Evolutionary conservation across 1,140 invertebrate species (phyloP), one percentile per base, ranked within the genome.

Genomic region (Meteorus sp.): DNA sequence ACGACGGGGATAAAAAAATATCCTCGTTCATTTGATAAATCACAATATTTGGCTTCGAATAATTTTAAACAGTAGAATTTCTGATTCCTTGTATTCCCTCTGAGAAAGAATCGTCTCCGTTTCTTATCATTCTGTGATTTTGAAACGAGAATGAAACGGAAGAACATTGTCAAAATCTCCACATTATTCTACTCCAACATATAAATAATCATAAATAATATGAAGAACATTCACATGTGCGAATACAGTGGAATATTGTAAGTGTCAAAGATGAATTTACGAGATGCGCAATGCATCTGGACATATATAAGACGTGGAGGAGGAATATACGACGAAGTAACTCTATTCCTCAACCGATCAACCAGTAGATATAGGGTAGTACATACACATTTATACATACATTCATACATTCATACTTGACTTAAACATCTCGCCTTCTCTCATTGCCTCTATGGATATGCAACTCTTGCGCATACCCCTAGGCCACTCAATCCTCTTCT

Each of bases 241-340:
- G 35, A 11, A 15, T 27, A 31, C 23, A 15, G 56, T 29, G 43
- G n/a, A n/a, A n/a, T 33, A 39, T 45, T 45, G 39, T 50, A 31
- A 56, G 52, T 63, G 61, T 63, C 61, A 59, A 56, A 59, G 61
- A 59, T 63, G 50, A 63, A 63, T 63, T 63, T 63, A 63, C 61
- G 61, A 59, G 56, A 63, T 59, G 61, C 53, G 54, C 59, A 63
- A 55, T 59, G 61, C 59, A 59, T 63, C 54, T 50, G 58, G 60
- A 62, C 55, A 58, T 37, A 55, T 58, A 48, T 44, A 51, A 47
- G 44, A 54, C 51, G 45, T 25, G 7, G 41, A 29, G 13, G 27
- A 19, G 29, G 43, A 33, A 59, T 17, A 31, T 52, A 56, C 37
- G 39, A 39, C 47, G 52, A 62, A 55, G 60, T 62, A 56, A 58